Conservation (phyloP, 2,113 vertebrate species). For the Sinocyclocheilus anophthalmus region DNA sequence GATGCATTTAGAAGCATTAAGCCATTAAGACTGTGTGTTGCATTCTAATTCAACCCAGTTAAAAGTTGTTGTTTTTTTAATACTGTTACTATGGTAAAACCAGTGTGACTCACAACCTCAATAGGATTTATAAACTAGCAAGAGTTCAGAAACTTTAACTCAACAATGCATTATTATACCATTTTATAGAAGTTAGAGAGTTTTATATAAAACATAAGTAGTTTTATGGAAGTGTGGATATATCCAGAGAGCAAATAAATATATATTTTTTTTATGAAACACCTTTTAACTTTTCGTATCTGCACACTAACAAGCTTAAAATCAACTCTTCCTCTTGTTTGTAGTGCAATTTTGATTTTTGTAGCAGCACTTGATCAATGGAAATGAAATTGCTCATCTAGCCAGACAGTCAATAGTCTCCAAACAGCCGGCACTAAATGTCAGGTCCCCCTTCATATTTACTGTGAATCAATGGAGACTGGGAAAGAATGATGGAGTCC, state of each 20-base stretch:
- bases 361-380: slow-evolving; percentile 51
- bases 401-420: slow-evolving; percentile 54
- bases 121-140: neutral
- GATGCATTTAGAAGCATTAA: neutral
- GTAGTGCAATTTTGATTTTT: slow-evolving; percentile 46
- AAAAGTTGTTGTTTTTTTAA: neutral
- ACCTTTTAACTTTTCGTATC: neutral
- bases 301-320: slow-evolving; percentile 43
- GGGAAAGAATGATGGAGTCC: slow-evolving; percentile 53
- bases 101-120: neutral
- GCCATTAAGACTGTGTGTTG: neutral
- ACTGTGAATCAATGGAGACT: slow-evolving; percentile 48
- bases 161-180: neutral
- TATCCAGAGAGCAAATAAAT: neutral
- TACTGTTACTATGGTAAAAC: neutral
- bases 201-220: neutral
- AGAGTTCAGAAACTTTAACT: neutral
- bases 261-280: neutral
- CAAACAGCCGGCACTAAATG: slow-evolving; percentile 54
- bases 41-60: neutral
- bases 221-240: neutral
- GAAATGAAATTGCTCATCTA: slow-evolving; percentile 56
- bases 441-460: slow-evolving; percentile 52
- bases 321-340: slow-evolving; percentile 34
- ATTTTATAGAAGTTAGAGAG: neutral